Evolutionary conservation across 2,797 vertebrate species (phyloP).

Genomic region (Liparis tanakae): DNA sequence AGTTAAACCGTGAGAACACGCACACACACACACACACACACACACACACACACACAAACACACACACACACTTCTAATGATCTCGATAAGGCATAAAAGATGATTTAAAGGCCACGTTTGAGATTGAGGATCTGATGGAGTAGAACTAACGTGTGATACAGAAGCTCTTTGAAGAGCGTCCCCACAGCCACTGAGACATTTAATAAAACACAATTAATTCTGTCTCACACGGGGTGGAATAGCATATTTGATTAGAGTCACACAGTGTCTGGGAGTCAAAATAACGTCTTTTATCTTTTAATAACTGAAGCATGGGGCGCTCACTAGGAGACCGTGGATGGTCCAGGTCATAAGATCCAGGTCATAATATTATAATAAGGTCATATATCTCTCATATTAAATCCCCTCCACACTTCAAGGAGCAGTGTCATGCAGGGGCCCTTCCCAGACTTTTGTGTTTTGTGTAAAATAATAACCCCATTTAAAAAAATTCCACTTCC

Average conservation of each 20-base stretch:
- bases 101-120: conserved; percentile 34
- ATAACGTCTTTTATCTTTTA: not conserved
- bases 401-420: not conserved
- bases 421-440: not conserved
- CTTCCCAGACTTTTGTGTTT: not conserved
- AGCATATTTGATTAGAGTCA: not conserved
- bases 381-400: not conserved
- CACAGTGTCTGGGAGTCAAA: conserved; percentile 3
- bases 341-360: not conserved
- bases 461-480: not conserved
- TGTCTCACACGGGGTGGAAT: not conserved
- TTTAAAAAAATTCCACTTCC: not conserved
- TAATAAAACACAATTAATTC: conserved; percentile 22
- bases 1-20: conserved; percentile 26
- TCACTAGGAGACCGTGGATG: not conserved
- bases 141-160: conserved; percentile 15
- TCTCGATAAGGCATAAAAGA: conserved; percentile 5
- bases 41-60: not conserved
- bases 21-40: not conserved
- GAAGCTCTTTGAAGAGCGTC: conserved; percentile 26
- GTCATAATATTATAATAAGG: not conserved
- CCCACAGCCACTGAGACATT: conserved; percentile 9
- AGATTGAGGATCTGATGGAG: conserved; percentile 26
- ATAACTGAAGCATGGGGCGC: not conserved
- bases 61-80: conserved; percentile 14